Base-by-base conservation (phyloP, 2,888 invertebrate genomes). In the Amphipoea lucens region DNA sequence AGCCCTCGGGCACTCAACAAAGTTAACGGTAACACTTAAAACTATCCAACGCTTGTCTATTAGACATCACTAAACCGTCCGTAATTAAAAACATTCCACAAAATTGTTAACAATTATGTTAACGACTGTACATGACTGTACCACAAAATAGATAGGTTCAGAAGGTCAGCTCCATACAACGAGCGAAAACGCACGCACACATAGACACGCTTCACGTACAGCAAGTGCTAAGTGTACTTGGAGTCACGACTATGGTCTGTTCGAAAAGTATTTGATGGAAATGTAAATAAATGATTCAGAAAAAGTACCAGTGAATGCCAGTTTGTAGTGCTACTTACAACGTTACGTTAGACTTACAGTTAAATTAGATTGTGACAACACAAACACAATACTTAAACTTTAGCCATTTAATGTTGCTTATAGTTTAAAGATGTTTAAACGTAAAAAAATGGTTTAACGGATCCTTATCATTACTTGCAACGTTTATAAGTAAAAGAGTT, bases 71-170 rank as follows among this genome's bases (percentile, higher is more conserved):
- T 78, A 36, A 79, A 74, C 74, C 77, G 51, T 67, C 42, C 54
- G 76, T 81, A 84, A 86, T 82, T 85, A 83, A 87, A 87, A 88
- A 82, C 88, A 84, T 85, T 83, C 72, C 75, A 62, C 75, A 82
- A 83, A 85, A 88, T 81, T 83, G 83, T 82, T 88, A 80, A 83
- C 85, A 83, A 78, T 88, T 82, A 70, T 79, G 81, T 85, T 83
- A 84, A 87, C 78, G 77, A 85, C 79, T 88, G 81, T 83, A 82
- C 80, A 76, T 51, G 63, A 42, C 63, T 76, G 57, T 79, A 66
- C 72, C 75, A 82, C 66, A 51, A 23, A 66, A 17, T 3, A 82
- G 4, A 9, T 60, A 4, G 1, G 1, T n/a, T 42, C 48, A 75
- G 57, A 80, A 75, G 51, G 11, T 57, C 4, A 0, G 4, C 0